A percentile compares a stretch with the other conserved stretches of the same genome.
phyloP scores from a whole-genome alignment of 2,888 invertebrate species.

The Stenurella melanura region DNA sequence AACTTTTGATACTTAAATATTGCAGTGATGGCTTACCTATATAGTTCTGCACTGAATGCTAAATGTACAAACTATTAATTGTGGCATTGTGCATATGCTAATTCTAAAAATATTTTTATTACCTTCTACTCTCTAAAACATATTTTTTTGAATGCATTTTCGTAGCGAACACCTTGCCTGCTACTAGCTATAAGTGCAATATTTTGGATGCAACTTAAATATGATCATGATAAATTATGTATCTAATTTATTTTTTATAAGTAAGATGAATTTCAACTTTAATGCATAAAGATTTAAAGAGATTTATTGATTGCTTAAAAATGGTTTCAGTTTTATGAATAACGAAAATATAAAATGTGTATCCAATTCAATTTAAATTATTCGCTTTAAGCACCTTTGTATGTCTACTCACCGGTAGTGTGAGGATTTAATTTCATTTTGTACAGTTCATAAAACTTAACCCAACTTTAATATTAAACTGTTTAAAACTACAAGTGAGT shows the following conservation, averaged over 20 bases:
- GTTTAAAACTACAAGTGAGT: slow-evolving; percentile 44
- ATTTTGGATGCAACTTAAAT: slow-evolving; percentile 39
- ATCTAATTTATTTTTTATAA: slow-evolving; percentile 36
- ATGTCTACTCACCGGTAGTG: background rate
- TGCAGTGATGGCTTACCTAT: no score
- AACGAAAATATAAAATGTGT: background rate
- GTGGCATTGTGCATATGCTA: no score
- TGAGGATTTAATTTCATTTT: background rate
- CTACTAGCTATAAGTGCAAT: background rate
- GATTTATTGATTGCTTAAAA: slow-evolving; percentile 42
- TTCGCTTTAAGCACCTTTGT: background rate
- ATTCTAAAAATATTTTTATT: no score
- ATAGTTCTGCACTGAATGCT: no score
- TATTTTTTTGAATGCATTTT: no score
- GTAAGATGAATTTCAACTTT: slow-evolving; percentile 38
- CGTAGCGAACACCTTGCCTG: no score
- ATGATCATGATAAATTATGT: slow-evolving; percentile 37
- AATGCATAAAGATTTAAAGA: slow-evolving; percentile 42
- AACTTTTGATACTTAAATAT: no score
- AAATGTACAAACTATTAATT: no score
- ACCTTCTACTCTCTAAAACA: no score
- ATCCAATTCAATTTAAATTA: background rate
- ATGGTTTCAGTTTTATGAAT: slow-evolving; percentile 15
- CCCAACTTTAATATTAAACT: slow-evolving; percentile 37
- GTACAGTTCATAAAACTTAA: slow-evolving; percentile 29